These are phyloP conservation scores for Whitmania pigra DNA, from an alignment of 1,140 invertebrate species.

Conservation along the genomic window DNA sequence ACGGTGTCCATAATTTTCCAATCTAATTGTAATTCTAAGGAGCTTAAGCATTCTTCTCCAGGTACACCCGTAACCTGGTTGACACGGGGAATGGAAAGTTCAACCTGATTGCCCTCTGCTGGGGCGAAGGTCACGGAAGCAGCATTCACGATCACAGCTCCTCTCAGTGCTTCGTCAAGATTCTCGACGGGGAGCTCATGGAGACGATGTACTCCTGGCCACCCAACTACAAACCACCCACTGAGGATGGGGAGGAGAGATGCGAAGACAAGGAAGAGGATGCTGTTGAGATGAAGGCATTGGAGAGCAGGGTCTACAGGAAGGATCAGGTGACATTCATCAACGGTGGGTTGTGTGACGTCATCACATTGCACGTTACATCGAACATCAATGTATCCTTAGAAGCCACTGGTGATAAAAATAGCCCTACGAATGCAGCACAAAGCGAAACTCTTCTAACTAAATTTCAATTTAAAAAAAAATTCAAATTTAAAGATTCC, in stretches of 20 bases:
- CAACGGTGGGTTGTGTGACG: slow-evolving; percentile 61
- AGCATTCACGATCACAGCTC: slow-evolving; percentile 91
- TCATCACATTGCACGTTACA: no score
- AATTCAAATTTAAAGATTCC: no score
- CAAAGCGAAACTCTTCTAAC: no score
- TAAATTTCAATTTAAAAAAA: no score
- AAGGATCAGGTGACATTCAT: slow-evolving; percentile 82
- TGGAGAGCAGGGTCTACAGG: slow-evolving; percentile 39
- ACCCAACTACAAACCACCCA: slow-evolving; percentile 28
- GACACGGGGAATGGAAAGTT: slow-evolving; percentile 71
- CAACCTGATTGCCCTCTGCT: slow-evolving; percentile 91
- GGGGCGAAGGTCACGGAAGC: slow-evolving; percentile 86
- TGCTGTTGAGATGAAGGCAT: slow-evolving; percentile 21
- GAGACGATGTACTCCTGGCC: slow-evolving; percentile 66
- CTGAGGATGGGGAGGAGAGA: neutral
- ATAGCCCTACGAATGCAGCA: no score
- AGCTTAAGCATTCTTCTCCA: slow-evolving; percentile 22
- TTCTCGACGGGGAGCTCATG: slow-evolving; percentile 37
- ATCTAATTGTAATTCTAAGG: neutral
- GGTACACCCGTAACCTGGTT: slow-evolving; percentile 39
- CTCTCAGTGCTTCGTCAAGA: slow-evolving; percentile 94
- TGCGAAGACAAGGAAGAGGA: slow-evolving; percentile 49
- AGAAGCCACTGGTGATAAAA: no score
- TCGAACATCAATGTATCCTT: no score
- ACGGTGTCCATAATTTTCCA: no score